Evolutionary conservation across 2,888 invertebrate species (phyloP).

Genomic region (Beris morrisii): DNA sequence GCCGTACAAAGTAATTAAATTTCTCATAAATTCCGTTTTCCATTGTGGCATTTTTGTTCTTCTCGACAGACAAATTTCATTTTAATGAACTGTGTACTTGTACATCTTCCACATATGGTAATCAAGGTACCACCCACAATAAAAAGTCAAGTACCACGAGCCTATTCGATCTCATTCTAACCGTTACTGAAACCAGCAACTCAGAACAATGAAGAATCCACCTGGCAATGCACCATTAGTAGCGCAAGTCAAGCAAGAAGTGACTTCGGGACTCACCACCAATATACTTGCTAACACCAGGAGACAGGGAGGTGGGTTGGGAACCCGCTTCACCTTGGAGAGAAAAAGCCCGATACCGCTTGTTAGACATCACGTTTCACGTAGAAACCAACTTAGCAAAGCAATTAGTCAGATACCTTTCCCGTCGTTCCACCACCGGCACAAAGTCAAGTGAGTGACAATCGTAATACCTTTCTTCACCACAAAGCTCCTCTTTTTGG

Average conservation of each 20-base stretch:
- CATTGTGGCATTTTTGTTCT: no score
- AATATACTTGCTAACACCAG: not conserved
- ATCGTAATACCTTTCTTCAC: conserved; percentile 32
- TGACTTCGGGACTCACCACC: not conserved
- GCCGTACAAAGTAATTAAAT: no score
- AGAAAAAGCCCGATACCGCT: conserved; percentile 21
- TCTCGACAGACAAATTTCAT: no score
- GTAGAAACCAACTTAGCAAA: conserved; percentile 28
- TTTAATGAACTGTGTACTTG: no score
- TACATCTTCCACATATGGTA: no score
- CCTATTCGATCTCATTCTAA: no score
- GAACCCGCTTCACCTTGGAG: not conserved
- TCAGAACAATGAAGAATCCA: not conserved
- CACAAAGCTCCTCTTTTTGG: conserved; percentile 33
- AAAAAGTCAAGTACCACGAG: no score
- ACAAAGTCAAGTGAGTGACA: conserved; percentile 34
- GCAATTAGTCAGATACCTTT: conserved; percentile 32
- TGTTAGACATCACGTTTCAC: conserved; percentile 16
- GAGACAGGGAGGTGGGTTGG: not conserved
- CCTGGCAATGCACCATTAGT: conserved; percentile 21
- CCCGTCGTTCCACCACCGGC: conserved; percentile 11
- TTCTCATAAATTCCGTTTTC: no score
- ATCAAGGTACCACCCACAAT: no score
- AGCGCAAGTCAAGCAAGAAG: conserved; percentile 5
- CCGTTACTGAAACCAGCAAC: no score